Percentiles rank a stretch among this genome's conserved stretches.
Evolutionary conservation across 2,888 invertebrate species (phyloP).

Genomic region (Spisula subtruncata): DNA sequence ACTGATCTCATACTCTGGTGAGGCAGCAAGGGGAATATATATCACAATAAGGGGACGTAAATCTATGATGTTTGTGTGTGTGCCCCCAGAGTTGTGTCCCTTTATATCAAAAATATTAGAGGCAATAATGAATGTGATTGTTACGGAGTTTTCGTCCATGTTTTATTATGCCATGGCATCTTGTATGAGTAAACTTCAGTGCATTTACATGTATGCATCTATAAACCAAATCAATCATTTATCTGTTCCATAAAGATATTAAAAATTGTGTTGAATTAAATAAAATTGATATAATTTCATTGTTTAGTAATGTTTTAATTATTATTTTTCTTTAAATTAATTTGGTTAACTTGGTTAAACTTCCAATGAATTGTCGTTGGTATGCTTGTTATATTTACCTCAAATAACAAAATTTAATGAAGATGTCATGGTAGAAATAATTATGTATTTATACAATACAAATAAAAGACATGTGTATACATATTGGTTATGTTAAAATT

Average conservation of each 20-base stretch:
- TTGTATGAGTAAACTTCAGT: not conserved
- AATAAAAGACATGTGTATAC: too few species aligned
- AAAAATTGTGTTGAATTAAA: too few species aligned
- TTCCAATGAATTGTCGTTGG: too few species aligned
- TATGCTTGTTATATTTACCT: too few species aligned
- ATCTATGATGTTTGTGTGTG: not conserved
- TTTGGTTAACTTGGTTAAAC: too few species aligned
- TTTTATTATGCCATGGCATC: not conserved
- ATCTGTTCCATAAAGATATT: not conserved
- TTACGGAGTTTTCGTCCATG: not conserved
- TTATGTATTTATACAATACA: not conserved
- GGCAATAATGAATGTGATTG: not conserved
- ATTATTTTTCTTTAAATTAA: too few species aligned
- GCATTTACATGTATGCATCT: not conserved
- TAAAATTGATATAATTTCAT: too few species aligned
- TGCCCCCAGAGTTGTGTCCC: not conserved
- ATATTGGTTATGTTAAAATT: too few species aligned
- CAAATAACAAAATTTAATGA: too few species aligned
- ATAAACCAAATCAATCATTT: not conserved
- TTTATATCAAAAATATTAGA: slow-evolving; percentile 1
- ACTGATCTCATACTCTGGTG: slow-evolving; percentile 34
- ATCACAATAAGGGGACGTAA: slow-evolving; percentile 44
- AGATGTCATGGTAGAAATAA: too few species aligned
- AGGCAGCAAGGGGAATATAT: slow-evolving; percentile 30
- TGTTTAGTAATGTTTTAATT: too few species aligned